phyloP scores from a whole-genome alignment of 2,797 vertebrate species.

The Anniella stebbinsi region DNA sequence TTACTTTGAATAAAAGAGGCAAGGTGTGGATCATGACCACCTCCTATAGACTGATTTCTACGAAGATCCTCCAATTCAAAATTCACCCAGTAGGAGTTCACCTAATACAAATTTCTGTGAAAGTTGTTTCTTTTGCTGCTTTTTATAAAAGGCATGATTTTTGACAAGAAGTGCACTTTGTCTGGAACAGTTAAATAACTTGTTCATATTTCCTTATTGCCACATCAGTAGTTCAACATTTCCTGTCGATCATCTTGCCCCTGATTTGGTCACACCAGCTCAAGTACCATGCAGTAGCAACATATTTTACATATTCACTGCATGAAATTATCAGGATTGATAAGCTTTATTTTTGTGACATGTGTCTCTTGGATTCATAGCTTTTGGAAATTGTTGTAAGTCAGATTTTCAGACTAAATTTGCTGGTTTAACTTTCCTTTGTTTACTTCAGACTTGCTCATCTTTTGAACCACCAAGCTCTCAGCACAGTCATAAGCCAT shows the following conservation, averaged over 20 bases:
- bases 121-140: background rate
- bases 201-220: background rate
- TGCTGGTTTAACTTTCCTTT: background rate
- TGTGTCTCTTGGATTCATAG: background rate
- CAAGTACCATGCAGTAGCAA: background rate
- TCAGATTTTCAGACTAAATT: background rate
- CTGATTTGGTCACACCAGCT: background rate
- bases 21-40: too few relatives aligned
- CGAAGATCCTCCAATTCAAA: background rate
- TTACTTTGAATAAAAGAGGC: too few relatives aligned
- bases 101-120: too few relatives aligned
- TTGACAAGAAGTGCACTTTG: background rate
- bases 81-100: background rate
- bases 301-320: background rate
- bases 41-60: too few relatives aligned
- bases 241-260: background rate
- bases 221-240: background rate
- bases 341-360: too few relatives aligned
- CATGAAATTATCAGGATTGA: background rate
- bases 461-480: background rate
- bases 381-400: background rate
- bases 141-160: background rate
- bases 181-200: background rate
- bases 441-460: background rate
- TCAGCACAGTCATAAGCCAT: background rate